Evolutionary conservation across 2,888 invertebrate genomes (phyloP), one percentile per base, ranked within the genome.

Genomic region (Spialia ferax): DNA sequence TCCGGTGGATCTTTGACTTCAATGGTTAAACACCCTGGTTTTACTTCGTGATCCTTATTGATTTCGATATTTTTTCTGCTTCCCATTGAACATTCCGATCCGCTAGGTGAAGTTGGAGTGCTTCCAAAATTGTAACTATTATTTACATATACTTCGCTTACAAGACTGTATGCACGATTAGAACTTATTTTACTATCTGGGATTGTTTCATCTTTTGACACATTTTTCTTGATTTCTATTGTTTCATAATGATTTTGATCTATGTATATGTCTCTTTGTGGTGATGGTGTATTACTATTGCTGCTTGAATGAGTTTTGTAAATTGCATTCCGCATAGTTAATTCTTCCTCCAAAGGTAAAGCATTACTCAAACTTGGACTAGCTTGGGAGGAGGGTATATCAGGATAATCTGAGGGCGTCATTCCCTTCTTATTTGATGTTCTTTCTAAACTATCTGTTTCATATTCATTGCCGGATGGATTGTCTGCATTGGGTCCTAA

Each of bases 1-100:
- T 96, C 96, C 0, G 97, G 96, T 20, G 97, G 95, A 82, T 97
- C 97, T 81, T 96, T 96, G 0, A 97, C 96, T 89, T 97, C 97
- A 70, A 98, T 98, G 32, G 97, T 96, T 79, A 98, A 92, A 77
- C 97, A 97, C 7, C 97, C 97, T 0, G 97, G 97, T 70, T 96
- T 96, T 76, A 95, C 93, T 68, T 88, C 92, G 0, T 88, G 84
- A 55, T 94, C 83, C 26, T 77, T 74, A 64, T 96, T 95, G 56
- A 92, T 94, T 11, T 94, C 93, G 52, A 94, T 91, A 0, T 95
- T 90, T 63, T 95, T 94, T 78, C 95, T 93, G 73, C 94, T 95
- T 32, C 94, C 94, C 78, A 95, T 85, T 2, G 95, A 95, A 71
- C 94, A 93, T 70, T 94, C 94, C 1, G 95, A 95, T 15, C 94